Base-by-base conservation (phyloP, 2,888 invertebrate species). In the Nebria brevicollis region DNA sequence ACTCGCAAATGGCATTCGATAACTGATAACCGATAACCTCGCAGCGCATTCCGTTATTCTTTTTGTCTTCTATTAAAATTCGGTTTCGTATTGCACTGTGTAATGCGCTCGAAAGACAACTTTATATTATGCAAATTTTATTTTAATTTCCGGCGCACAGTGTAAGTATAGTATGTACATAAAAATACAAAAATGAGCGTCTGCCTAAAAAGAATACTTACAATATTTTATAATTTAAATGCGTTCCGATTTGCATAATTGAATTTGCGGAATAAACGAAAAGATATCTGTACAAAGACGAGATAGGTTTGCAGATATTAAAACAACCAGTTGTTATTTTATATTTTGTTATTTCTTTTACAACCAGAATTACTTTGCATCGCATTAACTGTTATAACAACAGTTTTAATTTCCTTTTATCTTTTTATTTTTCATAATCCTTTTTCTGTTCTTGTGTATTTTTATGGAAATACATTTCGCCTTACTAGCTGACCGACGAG, bases 91-190 rank as follows among this genome's bases (percentile, higher is more conserved):
- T 66, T 66, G 66, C 25, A 72, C 64, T 72, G 70, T 77, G 70
- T 64, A 64, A 66, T 66, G 26, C 34, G 34, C 34, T 4, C 77
- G 77, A 77, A 72, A 77, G 77, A 77, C 77, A 77, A 72, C 64
- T 75, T 42, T 54, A 77, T 77, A 77, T 77, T 77, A 77, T 77
- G 77, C 72, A 77, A 72, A 77, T 77, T 77, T 70, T 72, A 77
- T 77, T 77, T 77, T 72, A 77, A 72, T 77, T 72, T 77, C 77
- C 77, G 72, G 54, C 72, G 54, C 75, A 25, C 64, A 75, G 34
- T 34, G 26, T 11, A n/a, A 10, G 64, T 25, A 66, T 7, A 11
- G 66, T 20, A 20, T 20, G 20, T 20, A 20, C 20, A 20, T 20
- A 20, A 20, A 20, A 20, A 20, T 20, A 7, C 15, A 25, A 13